phyloP scores from a whole-genome alignment of 2,113 vertebrate genomes.

The Callipepla squamata region DNA sequence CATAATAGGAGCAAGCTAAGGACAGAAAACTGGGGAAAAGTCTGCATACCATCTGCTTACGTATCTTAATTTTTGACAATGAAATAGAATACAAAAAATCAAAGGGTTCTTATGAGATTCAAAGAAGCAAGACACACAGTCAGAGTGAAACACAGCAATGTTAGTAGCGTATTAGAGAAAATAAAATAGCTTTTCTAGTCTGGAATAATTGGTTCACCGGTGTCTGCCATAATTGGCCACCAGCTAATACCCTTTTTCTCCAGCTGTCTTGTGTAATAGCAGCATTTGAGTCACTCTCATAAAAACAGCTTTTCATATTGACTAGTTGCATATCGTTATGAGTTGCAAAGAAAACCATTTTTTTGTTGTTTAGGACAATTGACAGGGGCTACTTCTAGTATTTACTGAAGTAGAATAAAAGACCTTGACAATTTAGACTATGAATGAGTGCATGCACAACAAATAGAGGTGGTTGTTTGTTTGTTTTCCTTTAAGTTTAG shows the following conservation, averaged over 20 bases:
- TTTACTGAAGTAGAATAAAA: background rate
- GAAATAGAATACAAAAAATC: background rate
- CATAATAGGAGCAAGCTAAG: background rate
- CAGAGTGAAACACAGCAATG: background rate
- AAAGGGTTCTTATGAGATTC: background rate
- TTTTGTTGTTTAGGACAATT: background rate
- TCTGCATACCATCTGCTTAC: background rate
- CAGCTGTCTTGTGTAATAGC: background rate
- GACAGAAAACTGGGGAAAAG: background rate
- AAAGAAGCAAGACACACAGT: background rate
- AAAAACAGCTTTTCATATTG: background rate
- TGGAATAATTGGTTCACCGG: background rate
- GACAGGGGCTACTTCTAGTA: background rate
- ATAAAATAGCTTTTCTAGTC: background rate
- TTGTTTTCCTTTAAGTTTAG: background rate
- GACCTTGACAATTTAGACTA: background rate
- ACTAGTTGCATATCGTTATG: background rate
- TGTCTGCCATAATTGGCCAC: slow-evolving; percentile 34
- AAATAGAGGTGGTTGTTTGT: background rate
- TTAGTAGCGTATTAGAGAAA: background rate
- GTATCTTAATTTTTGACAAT: slow-evolving; percentile 6
- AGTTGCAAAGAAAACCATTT: background rate
- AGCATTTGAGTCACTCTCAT: background rate
- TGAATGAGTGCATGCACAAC: background rate
- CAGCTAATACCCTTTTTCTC: slow-evolving; percentile 21